These are phyloP conservation scores for Atrichornis clamosus DNA, from an alignment of 2,113 vertebrate genomes.

Conservation along the genomic window DNA sequence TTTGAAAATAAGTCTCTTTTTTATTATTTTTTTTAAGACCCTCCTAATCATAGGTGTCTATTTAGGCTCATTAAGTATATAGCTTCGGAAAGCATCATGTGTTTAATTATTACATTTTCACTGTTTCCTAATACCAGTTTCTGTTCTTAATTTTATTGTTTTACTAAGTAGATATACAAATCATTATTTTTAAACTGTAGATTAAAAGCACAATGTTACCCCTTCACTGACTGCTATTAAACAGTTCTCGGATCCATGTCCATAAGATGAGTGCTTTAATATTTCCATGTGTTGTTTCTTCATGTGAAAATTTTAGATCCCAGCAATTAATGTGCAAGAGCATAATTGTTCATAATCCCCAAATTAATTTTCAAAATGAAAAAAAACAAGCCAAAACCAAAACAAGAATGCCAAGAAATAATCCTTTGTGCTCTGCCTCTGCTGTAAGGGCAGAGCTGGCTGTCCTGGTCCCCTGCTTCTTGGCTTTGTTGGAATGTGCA, in stretches of 20 bases:
- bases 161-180: slow-evolving; percentile 74
- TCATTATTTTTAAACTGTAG: slow-evolving; percentile 77
- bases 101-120: slow-evolving; percentile 77
- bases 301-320: slow-evolving; percentile 65
- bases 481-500: slow-evolving; percentile 38
- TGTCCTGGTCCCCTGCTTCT: slow-evolving; percentile 45
- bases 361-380: slow-evolving; percentile 47
- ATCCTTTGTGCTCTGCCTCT: slow-evolving; percentile 1
- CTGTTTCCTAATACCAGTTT: slow-evolving; percentile 75
- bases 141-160: slow-evolving; percentile 76
- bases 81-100: slow-evolving; percentile 70
- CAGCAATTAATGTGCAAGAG: neutral
- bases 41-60: slow-evolving; percentile 70
- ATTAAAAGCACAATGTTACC: slow-evolving; percentile 76
- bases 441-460: slow-evolving; percentile 37
- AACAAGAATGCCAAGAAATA: slow-evolving; percentile 32
- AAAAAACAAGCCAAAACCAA: neutral
- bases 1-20: slow-evolving; percentile 56
- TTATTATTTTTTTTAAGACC: slow-evolving; percentile 62
- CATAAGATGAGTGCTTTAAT: slow-evolving; percentile 72
- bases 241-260: slow-evolving; percentile 71
- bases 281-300: slow-evolving; percentile 70
- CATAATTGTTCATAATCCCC: slow-evolving; percentile 5
- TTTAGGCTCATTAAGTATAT: slow-evolving; percentile 77
- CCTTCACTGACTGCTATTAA: slow-evolving; percentile 77